Percentiles rank a stretch among this genome's conserved stretches.
Evolutionary conservation across 2,888 invertebrate genomes (phyloP).

Genomic region (Aphodius sticticus): DNA sequence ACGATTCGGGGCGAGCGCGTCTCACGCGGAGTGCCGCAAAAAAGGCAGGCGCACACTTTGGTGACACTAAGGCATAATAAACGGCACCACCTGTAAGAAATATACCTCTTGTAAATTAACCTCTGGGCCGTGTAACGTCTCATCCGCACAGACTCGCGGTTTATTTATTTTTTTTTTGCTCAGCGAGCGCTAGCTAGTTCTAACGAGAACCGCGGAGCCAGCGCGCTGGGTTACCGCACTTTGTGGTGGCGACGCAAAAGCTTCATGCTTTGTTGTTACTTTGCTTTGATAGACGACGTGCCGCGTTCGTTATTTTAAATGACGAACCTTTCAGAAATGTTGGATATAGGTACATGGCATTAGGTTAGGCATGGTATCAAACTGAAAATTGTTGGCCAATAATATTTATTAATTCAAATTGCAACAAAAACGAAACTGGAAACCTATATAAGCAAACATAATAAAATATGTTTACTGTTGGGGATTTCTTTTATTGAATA

Average conservation of each 20-base stretch:
- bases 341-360: too few species aligned
- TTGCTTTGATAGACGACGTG: too few species aligned
- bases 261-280: too few species aligned
- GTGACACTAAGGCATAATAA: constrained; percentile 22
- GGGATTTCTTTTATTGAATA: too few species aligned
- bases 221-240: background rate
- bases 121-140: constrained; percentile 6
- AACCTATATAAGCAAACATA: too few species aligned
- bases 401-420: too few species aligned
- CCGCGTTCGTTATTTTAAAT: too few species aligned
- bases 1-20: background rate
- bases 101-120: constrained; percentile 18
- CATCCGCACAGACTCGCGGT: constrained; percentile 15
- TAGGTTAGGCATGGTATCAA: too few species aligned
- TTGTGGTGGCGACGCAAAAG: background rate
- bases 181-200: background rate
- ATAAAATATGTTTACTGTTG: too few species aligned
- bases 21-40: background rate
- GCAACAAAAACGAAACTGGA: too few species aligned
- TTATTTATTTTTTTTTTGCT: constrained; percentile 14
- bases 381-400: too few species aligned
- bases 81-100: constrained; percentile 22
- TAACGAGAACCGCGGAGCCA: constrained; percentile 7
- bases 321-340: too few species aligned
- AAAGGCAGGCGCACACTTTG: constrained; percentile 18